These are phyloP conservation scores for Pristionchus arcanus DNA, from an alignment of 2,888 invertebrate species.

Conservation along the genomic window DNA sequence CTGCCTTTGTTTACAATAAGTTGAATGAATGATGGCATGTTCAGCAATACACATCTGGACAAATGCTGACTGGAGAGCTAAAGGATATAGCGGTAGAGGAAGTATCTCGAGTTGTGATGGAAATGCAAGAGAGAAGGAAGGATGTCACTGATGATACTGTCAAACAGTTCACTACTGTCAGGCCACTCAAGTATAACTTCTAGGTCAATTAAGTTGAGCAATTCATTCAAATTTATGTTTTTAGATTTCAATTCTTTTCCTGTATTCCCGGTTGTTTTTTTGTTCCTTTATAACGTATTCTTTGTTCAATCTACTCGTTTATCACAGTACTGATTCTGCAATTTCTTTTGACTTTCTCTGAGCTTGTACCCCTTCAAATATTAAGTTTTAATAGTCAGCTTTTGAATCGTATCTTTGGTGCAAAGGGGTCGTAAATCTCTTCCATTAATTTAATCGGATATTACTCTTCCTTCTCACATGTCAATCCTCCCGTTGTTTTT, in stretches of 20 bases:
- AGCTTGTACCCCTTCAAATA: constrained; percentile 24
- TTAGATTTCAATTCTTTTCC: neutral
- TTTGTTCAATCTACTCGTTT: constrained; percentile 40
- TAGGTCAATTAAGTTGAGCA: constrained; percentile 44
- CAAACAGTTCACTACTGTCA: constrained; percentile 88
- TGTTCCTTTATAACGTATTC: neutral
- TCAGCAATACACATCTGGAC: constrained; percentile 90
- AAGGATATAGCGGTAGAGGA: constrained; percentile 91
- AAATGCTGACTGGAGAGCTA: constrained; percentile 93
- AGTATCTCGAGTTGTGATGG: constrained; percentile 83
- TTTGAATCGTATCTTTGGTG: neutral
- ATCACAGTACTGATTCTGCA: neutral
- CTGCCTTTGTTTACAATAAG: neutral
- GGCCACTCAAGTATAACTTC: constrained; percentile 83
- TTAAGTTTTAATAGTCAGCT: constrained; percentile 44
- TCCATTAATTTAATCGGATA: neutral
- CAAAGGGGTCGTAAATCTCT: neutral
- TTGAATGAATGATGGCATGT: constrained; percentile 62
- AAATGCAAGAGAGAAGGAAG: constrained; percentile 89
- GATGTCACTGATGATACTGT: constrained; percentile 90
- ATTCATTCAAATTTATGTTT: neutral
- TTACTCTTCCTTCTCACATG: constrained; percentile 4
- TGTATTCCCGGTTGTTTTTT: neutral
- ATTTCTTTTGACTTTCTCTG: neutral
- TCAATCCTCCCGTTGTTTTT: constrained; percentile 27